A percentile compares a stretch with the other conserved stretches of the same genome.
These are phyloP conservation scores for Oscheius onirici DNA, from an alignment of 2,888 invertebrate genomes.

Conservation along the genomic window DNA sequence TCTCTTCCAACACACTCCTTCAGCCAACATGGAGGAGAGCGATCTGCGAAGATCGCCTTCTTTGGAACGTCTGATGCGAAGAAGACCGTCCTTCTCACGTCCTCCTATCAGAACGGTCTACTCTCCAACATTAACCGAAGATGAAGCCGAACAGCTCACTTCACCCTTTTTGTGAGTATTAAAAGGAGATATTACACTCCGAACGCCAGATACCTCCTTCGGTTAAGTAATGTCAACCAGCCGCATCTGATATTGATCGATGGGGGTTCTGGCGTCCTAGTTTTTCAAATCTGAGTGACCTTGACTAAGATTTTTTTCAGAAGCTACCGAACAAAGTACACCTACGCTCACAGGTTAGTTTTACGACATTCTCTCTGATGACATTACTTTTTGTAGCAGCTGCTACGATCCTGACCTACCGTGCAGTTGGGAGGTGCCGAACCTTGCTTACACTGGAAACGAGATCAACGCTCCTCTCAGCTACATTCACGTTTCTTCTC, in stretches of 20 bases:
- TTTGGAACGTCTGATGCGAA: slow-evolving; percentile 19
- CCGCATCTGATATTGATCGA: slow-evolving; percentile 14
- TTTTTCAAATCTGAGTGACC: not conserved
- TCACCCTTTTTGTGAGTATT: slow-evolving; percentile 27
- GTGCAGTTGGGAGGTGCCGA: slow-evolving; percentile 50
- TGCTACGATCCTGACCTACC: slow-evolving; percentile 34
- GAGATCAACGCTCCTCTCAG: slow-evolving; percentile 14
- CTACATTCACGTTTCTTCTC: slow-evolving; percentile 11
- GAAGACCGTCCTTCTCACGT: slow-evolving; percentile 33
- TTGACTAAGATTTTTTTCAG: slow-evolving; percentile 24
- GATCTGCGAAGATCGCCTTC: slow-evolving; percentile 33
- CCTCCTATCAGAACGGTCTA: slow-evolving; percentile 28
- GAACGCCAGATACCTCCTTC: not conserved
- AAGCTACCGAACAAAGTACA: slow-evolving; percentile 26
- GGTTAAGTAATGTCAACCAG: not conserved
- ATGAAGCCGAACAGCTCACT: slow-evolving; percentile 34
- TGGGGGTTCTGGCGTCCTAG: not conserved
- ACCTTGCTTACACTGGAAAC: slow-evolving; percentile 31
- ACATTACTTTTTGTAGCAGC: slow-evolving; percentile 3
- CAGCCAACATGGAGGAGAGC: slow-evolving; percentile 22
- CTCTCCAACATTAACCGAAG: slow-evolving; percentile 31
- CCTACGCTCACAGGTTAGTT: slow-evolving; percentile 28
- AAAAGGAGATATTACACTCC: slow-evolving; percentile 3
- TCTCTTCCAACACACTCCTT: not conserved
- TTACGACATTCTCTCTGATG: no score